phyloP scores from a whole-genome alignment of 2,888 invertebrate species.

The Minunthozetes semirufus region DNA sequence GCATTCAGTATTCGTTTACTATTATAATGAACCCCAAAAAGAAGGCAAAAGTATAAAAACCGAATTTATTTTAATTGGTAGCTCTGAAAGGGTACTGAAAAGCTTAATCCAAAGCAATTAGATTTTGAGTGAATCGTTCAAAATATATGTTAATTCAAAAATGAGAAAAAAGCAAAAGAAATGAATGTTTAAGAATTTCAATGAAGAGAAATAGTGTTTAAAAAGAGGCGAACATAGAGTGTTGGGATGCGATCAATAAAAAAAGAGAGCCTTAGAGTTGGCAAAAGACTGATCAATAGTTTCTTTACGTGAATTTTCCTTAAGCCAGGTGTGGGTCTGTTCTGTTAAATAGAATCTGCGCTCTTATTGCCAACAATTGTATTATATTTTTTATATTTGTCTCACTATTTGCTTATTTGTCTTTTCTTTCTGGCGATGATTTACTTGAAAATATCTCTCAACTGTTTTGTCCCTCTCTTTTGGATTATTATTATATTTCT shows the following conservation, averaged over 20 bases:
- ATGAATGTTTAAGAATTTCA: background rate
- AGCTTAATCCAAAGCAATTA: background rate
- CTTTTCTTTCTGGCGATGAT: background rate
- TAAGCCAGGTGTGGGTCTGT: slow-evolving; percentile 23
- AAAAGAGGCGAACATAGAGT: background rate
- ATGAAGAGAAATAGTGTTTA: background rate
- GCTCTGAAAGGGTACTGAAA: background rate
- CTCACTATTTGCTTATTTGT: slow-evolving; percentile 2
- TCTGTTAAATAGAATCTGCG: slow-evolving; percentile 21
- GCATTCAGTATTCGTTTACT: background rate
- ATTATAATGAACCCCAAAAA: background rate
- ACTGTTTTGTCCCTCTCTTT: background rate
- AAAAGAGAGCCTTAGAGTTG: background rate
- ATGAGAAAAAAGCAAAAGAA: background rate
- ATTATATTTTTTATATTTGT: background rate
- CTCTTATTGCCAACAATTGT: slow-evolving; percentile 3
- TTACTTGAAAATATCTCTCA: background rate
- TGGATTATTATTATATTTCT: background rate
- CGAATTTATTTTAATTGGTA: background rate
- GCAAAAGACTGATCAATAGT: slow-evolving; percentile 26
- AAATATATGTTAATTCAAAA: slow-evolving; percentile 1
- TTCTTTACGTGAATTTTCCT: slow-evolving; percentile 15
- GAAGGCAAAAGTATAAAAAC: background rate
- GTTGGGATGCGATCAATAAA: background rate
- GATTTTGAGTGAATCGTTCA: background rate